These are phyloP conservation scores for Lagocephalus sceleratus DNA, from an alignment of 2,797 vertebrate genomes.

Conservation along the genomic window DNA sequence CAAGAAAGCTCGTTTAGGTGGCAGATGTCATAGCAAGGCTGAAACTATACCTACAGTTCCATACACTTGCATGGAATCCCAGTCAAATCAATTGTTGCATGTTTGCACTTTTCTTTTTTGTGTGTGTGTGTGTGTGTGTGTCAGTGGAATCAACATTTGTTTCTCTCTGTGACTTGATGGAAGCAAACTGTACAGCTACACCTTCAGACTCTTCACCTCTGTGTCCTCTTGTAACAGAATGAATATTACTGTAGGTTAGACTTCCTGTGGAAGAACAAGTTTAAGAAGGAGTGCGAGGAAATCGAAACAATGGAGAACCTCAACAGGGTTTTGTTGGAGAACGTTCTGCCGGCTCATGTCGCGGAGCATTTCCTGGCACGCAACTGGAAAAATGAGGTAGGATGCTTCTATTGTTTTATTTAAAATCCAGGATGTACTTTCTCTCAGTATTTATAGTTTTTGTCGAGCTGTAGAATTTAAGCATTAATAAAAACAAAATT, in stretches of 20 bases:
- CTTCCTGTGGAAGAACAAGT: conserved; percentile 99
- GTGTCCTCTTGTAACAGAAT: conserved; percentile 94
- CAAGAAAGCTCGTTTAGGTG: no score
- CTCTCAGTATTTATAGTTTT: no score
- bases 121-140: no score
- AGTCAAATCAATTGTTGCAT: no score
- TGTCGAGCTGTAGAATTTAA: no score
- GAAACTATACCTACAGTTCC: no score
- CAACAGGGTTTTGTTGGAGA: conserved; percentile 94
- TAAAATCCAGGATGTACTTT: no score
- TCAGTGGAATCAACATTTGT: conserved; percentile 16
- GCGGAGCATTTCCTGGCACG: conserved; percentile 96
- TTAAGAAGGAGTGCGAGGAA: conserved; percentile 99
- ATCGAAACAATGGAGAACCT: conserved; percentile 99
- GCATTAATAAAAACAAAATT: no score
- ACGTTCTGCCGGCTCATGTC: conserved; percentile 94
- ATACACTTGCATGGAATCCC: no score
- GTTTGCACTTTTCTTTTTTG: no score
- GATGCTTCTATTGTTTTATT: conserved; percentile 5
- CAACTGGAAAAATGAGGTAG: conserved; percentile 97
- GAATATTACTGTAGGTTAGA: conserved; percentile 97
- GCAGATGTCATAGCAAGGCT: no score
- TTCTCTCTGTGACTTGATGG: conserved; percentile 59
- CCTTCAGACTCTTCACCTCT: conserved; percentile 96
- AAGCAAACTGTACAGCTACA: conserved; percentile 61